Evolutionary conservation across 2,113 vertebrate species (phyloP).

Genomic region (Carollia perspicillata): DNA sequence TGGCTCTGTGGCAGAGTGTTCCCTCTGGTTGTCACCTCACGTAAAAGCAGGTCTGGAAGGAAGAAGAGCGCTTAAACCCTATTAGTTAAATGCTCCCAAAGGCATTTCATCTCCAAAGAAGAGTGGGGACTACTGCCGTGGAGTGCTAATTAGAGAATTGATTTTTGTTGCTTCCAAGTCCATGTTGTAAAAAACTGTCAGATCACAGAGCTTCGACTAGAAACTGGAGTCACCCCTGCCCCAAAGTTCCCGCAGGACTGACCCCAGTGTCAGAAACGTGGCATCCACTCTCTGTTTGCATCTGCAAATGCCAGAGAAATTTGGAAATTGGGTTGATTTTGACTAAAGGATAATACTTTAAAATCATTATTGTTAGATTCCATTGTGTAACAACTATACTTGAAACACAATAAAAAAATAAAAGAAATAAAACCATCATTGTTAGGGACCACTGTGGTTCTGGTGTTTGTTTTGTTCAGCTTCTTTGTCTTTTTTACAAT

Average conservation of each 20-base stretch:
- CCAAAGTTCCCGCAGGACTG: too few species aligned
- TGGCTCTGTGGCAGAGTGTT: rapidly evolving
- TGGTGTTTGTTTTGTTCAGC: neutral
- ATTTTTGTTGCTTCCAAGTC: neutral
- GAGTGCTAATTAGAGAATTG: neutral
- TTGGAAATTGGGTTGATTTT: neutral
- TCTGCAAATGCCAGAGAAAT: neutral
- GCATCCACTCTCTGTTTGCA: neutral
- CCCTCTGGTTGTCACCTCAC: neutral
- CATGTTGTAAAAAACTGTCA: neutral
- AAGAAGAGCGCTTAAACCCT: neutral
- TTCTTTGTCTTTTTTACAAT: neutral
- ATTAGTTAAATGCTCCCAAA: neutral
- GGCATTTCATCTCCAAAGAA: neutral
- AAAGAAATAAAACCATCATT: neutral
- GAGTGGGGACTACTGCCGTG: neutral
- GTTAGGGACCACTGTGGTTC: neutral
- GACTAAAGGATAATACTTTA: neutral
- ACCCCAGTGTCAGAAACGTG: neutral
- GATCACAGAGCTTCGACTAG: neutral
- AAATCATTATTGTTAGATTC: neutral
- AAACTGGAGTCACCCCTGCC: neutral
- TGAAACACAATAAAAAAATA: too few species aligned
- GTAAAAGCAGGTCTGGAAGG: neutral
- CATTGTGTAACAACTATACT: neutral